Conservation (phyloP, 2,113 vertebrate genomes). For the Sphyrna mokarran region DNA sequence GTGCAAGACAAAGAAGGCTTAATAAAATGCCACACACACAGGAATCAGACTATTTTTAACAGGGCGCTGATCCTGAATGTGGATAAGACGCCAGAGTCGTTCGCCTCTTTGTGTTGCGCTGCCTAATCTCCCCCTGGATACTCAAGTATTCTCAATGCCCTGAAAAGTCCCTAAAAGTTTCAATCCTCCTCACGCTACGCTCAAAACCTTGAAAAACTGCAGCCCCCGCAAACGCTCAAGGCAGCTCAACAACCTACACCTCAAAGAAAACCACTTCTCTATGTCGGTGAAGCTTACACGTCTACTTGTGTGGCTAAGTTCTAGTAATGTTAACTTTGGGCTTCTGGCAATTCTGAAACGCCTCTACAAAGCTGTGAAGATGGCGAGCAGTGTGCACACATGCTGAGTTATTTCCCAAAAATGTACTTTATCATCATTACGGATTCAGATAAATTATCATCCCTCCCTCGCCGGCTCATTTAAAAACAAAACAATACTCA, state of each 20-base stretch:
- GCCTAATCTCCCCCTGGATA: not conserved
- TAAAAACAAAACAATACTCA: not conserved
- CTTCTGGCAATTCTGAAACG: not conserved
- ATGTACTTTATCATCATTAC: not conserved
- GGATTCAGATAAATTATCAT: not conserved
- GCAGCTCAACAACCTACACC: not conserved
- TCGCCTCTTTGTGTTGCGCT: not conserved
- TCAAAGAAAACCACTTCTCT: not conserved
- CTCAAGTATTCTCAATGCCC: not conserved
- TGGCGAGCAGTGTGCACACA: not conserved
- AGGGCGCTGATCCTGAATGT: slow-evolving; percentile 18
- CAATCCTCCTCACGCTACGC: slow-evolving; percentile 10
- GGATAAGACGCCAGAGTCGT: not conserved
- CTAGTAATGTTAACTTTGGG: not conserved
- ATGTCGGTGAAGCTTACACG: not conserved
- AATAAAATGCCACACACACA: slow-evolving; percentile 33
- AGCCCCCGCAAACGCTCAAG: not conserved
- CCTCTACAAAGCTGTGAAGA: not conserved
- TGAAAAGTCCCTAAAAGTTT: not conserved
- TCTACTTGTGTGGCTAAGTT: not conserved
- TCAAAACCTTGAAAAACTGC: not conserved
- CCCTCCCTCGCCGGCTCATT: too few species aligned
- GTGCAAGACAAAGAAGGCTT: not conserved
- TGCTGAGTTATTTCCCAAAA: too few species aligned
- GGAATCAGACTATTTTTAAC: slow-evolving; percentile 29